These are phyloP conservation scores for Larimichthys polyactis DNA, from an alignment of 2,113 vertebrate genomes.

Conservation along the genomic window DNA sequence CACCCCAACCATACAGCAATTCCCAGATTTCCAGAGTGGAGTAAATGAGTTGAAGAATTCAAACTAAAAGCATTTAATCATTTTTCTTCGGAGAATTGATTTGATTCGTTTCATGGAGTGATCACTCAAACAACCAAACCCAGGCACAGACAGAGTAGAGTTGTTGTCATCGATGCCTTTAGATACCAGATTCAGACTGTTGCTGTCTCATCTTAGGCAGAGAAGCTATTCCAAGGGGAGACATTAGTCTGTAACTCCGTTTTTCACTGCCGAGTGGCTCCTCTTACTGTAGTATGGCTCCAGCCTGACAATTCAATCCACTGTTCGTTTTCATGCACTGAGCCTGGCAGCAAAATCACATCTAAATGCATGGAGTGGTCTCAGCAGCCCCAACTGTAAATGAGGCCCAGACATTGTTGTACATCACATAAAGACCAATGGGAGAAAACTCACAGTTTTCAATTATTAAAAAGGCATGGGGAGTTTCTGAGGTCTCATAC, in stretches of 20 bases:
- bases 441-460: slow-evolving; percentile 43
- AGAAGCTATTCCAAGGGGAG: slow-evolving; percentile 41
- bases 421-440: slow-evolving; percentile 43
- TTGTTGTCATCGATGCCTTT: slow-evolving; percentile 45
- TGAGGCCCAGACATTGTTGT: slow-evolving; percentile 51
- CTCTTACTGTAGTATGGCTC: slow-evolving; percentile 21
- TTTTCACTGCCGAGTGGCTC: slow-evolving; percentile 49
- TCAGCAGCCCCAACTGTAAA: slow-evolving; percentile 58
- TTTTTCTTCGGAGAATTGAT: slow-evolving; percentile 39
- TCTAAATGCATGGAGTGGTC: slow-evolving; percentile 53
- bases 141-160: slow-evolving; percentile 38
- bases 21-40: slow-evolving; percentile 15
- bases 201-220: slow-evolving; percentile 39
- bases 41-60: slow-evolving; percentile 12
- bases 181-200: slow-evolving; percentile 49
- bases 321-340: slow-evolving; percentile 40
- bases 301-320: slow-evolving; percentile 60
- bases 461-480: slow-evolving; percentile 49
- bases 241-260: slow-evolving; percentile 47
- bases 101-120: slow-evolving; percentile 40
- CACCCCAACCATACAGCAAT: slow-evolving; percentile 21
- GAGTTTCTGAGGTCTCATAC: slow-evolving; percentile 21
- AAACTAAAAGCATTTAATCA: slow-evolving; percentile 46
- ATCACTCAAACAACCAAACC: slow-evolving; percentile 30
- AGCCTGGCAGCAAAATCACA: slow-evolving; percentile 33